These are phyloP conservation scores for Macrobrachium rosenbergii DNA, from an alignment of 1,140 invertebrate species.

Conservation along the genomic window DNA sequence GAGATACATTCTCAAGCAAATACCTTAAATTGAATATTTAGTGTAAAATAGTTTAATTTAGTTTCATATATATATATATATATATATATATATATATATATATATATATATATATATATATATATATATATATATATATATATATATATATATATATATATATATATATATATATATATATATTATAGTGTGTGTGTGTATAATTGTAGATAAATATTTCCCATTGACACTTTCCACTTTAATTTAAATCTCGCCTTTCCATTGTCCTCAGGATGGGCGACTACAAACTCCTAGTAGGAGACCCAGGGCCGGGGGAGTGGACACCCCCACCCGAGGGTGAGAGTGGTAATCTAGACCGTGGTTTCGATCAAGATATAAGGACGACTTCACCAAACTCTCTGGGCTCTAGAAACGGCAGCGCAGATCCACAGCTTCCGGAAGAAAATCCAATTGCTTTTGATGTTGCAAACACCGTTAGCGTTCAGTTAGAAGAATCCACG, in stretches of 20 bases:
- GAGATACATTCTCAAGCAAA: too few relatives aligned
- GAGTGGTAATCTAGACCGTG: background rate
- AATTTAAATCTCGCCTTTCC: too few relatives aligned
- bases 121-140: conserved; percentile 19
- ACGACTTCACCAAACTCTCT: background rate
- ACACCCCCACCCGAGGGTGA: conserved; percentile 63
- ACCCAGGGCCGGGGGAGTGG: conserved; percentile 67
- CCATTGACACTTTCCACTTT: too few relatives aligned
- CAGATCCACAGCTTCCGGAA: too few relatives aligned
- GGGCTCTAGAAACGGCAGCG: too few relatives aligned
- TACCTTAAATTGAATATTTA: too few relatives aligned
- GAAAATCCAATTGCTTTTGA: too few relatives aligned
- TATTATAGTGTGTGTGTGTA: too few relatives aligned
- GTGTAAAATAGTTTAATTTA: too few relatives aligned
- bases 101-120: background rate
- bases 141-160: conserved; percentile 39
- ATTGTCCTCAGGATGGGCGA: conserved; percentile 67
- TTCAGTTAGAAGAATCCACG: background rate
- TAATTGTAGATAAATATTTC: conserved; percentile 3
- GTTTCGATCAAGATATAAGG: too few relatives aligned
- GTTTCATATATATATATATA: background rate
- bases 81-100: background rate
- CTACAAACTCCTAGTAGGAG: conserved; percentile 70
- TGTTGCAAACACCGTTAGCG: too few relatives aligned
- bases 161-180: conserved; percentile 37